phyloP scores from a whole-genome alignment of 2,797 vertebrate species.

The Pipistrellus pipistrellus region DNA sequence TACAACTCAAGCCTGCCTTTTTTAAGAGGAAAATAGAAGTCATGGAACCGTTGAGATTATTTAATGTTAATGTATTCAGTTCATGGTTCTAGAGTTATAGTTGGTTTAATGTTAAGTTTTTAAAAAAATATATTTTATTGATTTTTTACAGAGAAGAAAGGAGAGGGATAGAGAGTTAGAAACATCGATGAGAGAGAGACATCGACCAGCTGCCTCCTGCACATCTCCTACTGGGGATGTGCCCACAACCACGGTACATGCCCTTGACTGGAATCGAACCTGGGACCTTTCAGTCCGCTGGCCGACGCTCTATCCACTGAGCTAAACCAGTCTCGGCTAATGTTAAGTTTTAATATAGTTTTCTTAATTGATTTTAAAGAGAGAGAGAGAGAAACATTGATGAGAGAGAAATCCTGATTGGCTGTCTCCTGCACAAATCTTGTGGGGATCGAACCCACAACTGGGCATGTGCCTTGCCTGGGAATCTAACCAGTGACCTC shows the following conservation, averaged over 20 bases:
- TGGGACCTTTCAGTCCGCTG: no score
- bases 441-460: neutral
- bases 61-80: neutral
- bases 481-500: neutral
- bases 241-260: no score
- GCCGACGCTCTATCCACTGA: no score
- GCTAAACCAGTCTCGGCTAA: neutral
- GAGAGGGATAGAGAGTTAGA: no score
- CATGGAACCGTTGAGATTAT: conserved; percentile 2
- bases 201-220: no score
- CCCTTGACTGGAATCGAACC: no score
- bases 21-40: neutral
- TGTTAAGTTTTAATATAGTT: neutral
- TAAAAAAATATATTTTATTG: no score
- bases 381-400: neutral
- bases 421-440: neutral
- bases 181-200: no score
- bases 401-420: neutral
- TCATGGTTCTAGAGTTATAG: neutral
- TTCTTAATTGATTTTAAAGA: neutral
- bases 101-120: neutral
- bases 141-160: no score
- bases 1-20: neutral
- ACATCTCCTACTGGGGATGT: no score
- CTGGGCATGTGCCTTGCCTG: neutral